A percentile compares a stretch with the other conserved stretches of the same genome.
These are phyloP conservation scores for Diaprepes abbreviatus DNA, from an alignment of 2,888 invertebrate genomes.

Conservation along the genomic window DNA sequence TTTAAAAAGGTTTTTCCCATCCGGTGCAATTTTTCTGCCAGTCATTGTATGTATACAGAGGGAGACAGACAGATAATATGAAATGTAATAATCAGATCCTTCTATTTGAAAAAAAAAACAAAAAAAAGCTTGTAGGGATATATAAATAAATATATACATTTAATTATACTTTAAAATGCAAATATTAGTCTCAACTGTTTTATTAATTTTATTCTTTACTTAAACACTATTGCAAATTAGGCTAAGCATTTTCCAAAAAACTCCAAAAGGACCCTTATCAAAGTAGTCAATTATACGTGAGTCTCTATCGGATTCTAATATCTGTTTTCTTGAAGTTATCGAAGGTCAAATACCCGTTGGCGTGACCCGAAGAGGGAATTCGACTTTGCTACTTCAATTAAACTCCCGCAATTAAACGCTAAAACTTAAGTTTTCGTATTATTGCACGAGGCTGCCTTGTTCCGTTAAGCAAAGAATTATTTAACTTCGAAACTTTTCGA, in stretches of 20 bases:
- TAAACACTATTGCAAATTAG: not conserved
- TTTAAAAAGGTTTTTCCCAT: no score
- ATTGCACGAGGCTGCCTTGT: slow-evolving; percentile 35
- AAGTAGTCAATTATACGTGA: slow-evolving; percentile 40
- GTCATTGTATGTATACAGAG: no score
- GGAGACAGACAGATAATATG: no score
- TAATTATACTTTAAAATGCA: no score
- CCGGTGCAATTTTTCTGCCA: no score
- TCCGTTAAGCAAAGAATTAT: slow-evolving; percentile 36
- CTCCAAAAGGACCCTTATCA: slow-evolving; percentile 32
- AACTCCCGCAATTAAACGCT: slow-evolving; percentile 57
- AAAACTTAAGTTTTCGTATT: slow-evolving; percentile 48
- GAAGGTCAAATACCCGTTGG: slow-evolving; percentile 57
- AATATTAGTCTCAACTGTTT: no score
- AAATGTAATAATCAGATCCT: no score
- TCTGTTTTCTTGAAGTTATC: slow-evolving; percentile 43
- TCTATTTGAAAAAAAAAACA: no score
- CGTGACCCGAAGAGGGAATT: slow-evolving; percentile 53
- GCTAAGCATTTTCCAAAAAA: not conserved
- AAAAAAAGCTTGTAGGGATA: no score
- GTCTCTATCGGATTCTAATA: slow-evolving; percentile 33
- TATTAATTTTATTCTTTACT: no score
- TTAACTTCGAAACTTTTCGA: slow-evolving; percentile 31
- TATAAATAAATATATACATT: no score
- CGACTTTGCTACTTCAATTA: slow-evolving; percentile 58